These are phyloP conservation scores for Lottia scabra DNA, from an alignment of 2,888 invertebrate genomes.

Conservation along the genomic window DNA sequence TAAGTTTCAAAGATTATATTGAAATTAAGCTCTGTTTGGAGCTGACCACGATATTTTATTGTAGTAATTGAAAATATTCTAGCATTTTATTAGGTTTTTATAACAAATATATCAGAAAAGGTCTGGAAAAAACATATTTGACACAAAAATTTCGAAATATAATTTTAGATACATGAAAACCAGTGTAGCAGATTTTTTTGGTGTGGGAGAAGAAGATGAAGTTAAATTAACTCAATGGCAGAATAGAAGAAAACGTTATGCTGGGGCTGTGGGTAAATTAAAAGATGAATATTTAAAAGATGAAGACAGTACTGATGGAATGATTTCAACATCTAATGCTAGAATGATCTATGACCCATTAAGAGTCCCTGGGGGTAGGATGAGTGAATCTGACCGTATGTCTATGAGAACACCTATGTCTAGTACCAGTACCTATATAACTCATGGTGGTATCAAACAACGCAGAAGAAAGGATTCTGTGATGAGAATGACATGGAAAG, in stretches of 20 bases:
- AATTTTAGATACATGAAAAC: constrained; percentile 78
- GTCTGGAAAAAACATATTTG: no score
- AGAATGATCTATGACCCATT: constrained; percentile 53
- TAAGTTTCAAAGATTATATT: no score
- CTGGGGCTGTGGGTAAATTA: constrained; percentile 45
- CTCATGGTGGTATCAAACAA: constrained; percentile 26
- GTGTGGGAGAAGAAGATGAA: constrained; percentile 83
- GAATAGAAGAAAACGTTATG: constrained; percentile 75
- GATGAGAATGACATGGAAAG: constrained; percentile 84
- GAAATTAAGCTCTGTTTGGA: no score
- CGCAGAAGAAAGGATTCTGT: constrained; percentile 77
- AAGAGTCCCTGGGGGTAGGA: constrained; percentile 32
- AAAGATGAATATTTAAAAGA: constrained; percentile 36
- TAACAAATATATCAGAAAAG: no score
- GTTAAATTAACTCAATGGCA: constrained; percentile 76
- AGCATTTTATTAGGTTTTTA: no score
- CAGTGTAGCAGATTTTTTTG: constrained; percentile 87
- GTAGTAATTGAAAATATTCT: no score
- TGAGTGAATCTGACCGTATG: constrained; percentile 24
- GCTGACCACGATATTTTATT: no score
- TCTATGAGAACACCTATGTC: constrained; percentile 52
- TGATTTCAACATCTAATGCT: constrained; percentile 14
- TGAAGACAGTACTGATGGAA: constrained; percentile 43
- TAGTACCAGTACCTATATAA: constrained; percentile 46
- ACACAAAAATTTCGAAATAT: neutral